phyloP scores from a whole-genome alignment of 2,888 invertebrate genomes.

The Synanthedon formicaeformis region DNA sequence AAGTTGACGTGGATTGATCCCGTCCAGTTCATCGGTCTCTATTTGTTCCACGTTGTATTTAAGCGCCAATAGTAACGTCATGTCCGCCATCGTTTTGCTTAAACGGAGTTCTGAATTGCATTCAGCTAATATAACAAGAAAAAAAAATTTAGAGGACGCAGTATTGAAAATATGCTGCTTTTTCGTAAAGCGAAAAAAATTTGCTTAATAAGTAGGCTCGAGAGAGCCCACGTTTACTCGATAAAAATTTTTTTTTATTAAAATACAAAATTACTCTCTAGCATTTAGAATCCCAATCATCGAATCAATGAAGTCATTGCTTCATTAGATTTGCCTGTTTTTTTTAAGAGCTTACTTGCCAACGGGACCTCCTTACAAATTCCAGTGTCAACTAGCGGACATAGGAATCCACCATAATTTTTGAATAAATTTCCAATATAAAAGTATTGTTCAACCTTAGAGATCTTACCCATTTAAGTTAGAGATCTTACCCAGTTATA shows the following conservation, averaged over 20 bases:
- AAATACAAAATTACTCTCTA: not conserved
- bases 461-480: too few relatives aligned
- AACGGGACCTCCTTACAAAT: too few relatives aligned
- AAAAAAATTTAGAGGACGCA: not conserved
- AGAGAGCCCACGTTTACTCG: not conserved
- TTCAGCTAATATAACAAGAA: conserved; percentile 18
- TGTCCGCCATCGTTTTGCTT: conserved; percentile 22
- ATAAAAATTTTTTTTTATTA: not conserved
- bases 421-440: too few relatives aligned
- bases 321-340: too few relatives aligned
- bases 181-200: not conserved
- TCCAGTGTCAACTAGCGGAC: too few relatives aligned
- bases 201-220: not conserved
- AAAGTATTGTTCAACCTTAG: too few relatives aligned
- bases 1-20: conserved; percentile 24
- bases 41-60: conserved; percentile 30
- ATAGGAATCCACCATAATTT: too few relatives aligned
- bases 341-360: too few relatives aligned
- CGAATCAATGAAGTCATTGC: too few relatives aligned
- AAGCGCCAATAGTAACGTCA: conserved; percentile 17
- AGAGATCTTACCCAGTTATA: too few relatives aligned
- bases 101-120: conserved; percentile 32
- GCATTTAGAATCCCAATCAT: too few relatives aligned
- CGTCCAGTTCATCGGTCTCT: conserved; percentile 24
- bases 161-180: not conserved